Conservation (phyloP, 2,888 invertebrate genomes). For the Drosophila kanekoi region DNA sequence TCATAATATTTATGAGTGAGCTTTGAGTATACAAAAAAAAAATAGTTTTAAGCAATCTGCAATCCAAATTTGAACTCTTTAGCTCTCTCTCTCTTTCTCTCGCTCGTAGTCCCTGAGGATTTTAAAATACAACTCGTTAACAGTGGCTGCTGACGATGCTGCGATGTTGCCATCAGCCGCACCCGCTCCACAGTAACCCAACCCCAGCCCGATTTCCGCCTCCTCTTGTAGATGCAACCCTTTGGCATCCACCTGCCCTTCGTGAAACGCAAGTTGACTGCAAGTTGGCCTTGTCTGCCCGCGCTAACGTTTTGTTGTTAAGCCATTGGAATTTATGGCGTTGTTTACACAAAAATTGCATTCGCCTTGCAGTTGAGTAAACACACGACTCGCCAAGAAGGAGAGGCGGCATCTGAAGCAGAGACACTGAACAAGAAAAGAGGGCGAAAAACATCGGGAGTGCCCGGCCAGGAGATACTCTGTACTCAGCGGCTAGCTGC, state of each 20-base stretch:
- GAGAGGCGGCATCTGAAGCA: constrained; percentile 1
- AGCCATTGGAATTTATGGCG: constrained; percentile 76
- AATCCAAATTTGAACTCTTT: constrained; percentile 43
- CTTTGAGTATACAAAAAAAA: constrained; percentile 6
- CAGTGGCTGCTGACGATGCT: constrained; percentile 18
- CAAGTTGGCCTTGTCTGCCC: constrained; percentile 64
- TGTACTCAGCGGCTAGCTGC: no score
- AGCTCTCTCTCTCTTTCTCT: background rate
- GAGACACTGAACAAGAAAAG: background rate
- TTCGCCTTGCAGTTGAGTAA: constrained; percentile 77
- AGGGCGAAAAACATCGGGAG: background rate
- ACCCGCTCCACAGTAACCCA: background rate
- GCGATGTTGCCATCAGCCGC: background rate
- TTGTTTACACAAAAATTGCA: constrained; percentile 78
- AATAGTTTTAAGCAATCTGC: constrained; percentile 41
- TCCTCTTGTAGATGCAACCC: background rate
- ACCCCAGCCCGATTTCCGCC: background rate
- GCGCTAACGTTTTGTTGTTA: constrained; percentile 71
- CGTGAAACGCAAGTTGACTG: constrained; percentile 20
- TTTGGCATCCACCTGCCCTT: constrained; percentile 22
- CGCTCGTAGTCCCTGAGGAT: constrained; percentile 9
- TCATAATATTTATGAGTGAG: constrained; percentile 35
- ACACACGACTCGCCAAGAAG: constrained; percentile 45
- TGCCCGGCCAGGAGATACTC: no score
- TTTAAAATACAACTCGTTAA: constrained; percentile 50